Base-by-base conservation (phyloP, 2,797 vertebrate genomes). In the Petrocephalus sullivani region DNA sequence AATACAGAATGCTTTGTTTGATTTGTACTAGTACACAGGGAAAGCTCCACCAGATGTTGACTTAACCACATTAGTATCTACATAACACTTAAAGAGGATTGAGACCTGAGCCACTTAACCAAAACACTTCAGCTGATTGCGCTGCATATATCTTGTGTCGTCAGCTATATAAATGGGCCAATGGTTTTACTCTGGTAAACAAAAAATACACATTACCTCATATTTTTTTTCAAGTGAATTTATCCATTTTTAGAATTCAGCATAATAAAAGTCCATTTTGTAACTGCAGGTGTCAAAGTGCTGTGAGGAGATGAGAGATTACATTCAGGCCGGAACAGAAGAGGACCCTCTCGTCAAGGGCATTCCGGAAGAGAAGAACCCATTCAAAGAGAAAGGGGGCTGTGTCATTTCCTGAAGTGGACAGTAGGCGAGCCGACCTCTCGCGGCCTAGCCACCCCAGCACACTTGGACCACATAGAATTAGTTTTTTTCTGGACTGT, bases 331-430 rank as follows among this genome's bases (percentile, higher is more conserved):
- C 84, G 94, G 95, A 88, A 96, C 92, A 90, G 97, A 97, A 0
- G 98, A 98, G 85, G 98, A 99, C 92, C 96, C 93, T 54, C 95
- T 99, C 64, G 95, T 99, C 91, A 99, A 98, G 94, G 98, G 98
- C 81, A 97, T 99, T 90, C 92, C 98, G 41, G 98, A 99, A 92
- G 98, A 98, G 51, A 98, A 98, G 94, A 99, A 99, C 91, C 98
- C 98, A 53, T 99, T 99, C 93, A 99, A 99, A 94, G 98, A 99
- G 92, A 99, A 99, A 95, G 98, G 98, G 89, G 98, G 98, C 92
- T 99, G 98, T 91, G 92, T 98, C 90, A 94, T 99, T 95, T 97
- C 96, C 87, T 99, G 96, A 95, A 91, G 87, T 86, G 90, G 89
- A 95, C 90, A 87, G 89, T 94, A 90, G 90, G 94, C 91, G 91